These are phyloP conservation scores for Terrapene triunguis DNA, from an alignment of 2,113 vertebrate genomes.

Conservation along the genomic window DNA sequence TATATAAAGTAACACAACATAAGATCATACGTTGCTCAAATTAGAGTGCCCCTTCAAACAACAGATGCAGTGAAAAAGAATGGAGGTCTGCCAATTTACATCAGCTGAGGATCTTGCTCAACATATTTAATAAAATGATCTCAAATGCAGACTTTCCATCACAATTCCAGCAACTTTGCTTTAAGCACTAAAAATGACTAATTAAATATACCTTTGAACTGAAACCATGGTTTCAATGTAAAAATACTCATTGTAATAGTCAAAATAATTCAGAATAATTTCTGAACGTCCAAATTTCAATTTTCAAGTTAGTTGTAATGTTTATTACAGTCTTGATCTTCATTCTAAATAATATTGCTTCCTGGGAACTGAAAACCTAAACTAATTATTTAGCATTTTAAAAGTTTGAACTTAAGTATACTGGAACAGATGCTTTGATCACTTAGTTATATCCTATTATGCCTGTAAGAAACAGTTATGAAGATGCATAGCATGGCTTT, in stretches of 20 bases:
- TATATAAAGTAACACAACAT: not conserved
- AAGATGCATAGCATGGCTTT: constrained; percentile 39
- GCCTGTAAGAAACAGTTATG: constrained; percentile 26
- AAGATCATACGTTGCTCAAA: not conserved
- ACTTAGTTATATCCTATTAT: constrained; percentile 36
- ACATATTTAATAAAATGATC: not conserved
- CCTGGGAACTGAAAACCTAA: constrained; percentile 13
- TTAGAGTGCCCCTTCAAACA: not conserved
- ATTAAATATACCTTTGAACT: not conserved
- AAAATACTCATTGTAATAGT: not conserved
- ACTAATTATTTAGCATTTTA: not conserved
- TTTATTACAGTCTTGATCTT: not conserved
- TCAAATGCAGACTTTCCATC: not conserved
- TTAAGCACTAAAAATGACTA: not conserved
- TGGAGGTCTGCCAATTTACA: not conserved
- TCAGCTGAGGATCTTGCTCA: not conserved
- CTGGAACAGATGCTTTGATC: constrained; percentile 46
- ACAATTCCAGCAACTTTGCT: not conserved
- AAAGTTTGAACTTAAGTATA: constrained; percentile 24
- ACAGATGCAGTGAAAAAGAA: not conserved
- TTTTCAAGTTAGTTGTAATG: not conserved
- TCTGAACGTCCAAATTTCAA: not conserved
- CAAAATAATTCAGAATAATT: not conserved
- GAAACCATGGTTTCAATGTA: not conserved
- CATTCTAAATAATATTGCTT: constrained; percentile 3